Evolutionary conservation across 2,113 vertebrate species (phyloP).

Genomic region (Coracopsis vasa): DNA sequence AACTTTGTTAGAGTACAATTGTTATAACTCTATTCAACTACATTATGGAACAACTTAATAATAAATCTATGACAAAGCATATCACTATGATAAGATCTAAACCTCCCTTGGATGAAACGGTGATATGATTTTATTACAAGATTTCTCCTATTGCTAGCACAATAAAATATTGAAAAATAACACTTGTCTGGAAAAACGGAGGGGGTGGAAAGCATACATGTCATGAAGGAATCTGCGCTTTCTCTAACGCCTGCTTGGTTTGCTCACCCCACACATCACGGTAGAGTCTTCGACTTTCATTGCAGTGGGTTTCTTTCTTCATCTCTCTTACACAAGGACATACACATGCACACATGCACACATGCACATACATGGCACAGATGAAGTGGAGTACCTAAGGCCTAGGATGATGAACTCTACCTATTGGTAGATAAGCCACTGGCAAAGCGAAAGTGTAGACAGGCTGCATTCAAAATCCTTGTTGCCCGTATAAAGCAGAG

Average conservation of each 20-base stretch:
- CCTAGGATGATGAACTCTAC: neutral
- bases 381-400: neutral
- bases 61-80: constrained; percentile 67
- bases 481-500: neutral
- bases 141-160: constrained; percentile 56
- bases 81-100: constrained; percentile 62
- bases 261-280: neutral
- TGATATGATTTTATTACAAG: constrained; percentile 65
- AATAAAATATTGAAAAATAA: constrained; percentile 60
- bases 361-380: accelerated
- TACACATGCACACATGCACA: accelerated
- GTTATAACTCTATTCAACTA: constrained; percentile 57
- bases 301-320: neutral
- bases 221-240: neutral
- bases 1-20: constrained; percentile 71
- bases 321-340: neutral
- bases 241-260: neutral
- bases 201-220: accelerated
- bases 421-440: neutral
- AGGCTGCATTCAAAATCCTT: neutral
- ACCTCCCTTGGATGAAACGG: constrained; percentile 49
- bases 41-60: constrained; percentile 57
- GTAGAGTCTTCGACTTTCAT: neutral
- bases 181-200: neutral
- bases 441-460: neutral